A percentile compares a stretch with the other conserved stretches of the same genome.
These are phyloP conservation scores for Pseudomyrmex pallidus DNA, from an alignment of 1,140 invertebrate species.

Conservation along the genomic window DNA sequence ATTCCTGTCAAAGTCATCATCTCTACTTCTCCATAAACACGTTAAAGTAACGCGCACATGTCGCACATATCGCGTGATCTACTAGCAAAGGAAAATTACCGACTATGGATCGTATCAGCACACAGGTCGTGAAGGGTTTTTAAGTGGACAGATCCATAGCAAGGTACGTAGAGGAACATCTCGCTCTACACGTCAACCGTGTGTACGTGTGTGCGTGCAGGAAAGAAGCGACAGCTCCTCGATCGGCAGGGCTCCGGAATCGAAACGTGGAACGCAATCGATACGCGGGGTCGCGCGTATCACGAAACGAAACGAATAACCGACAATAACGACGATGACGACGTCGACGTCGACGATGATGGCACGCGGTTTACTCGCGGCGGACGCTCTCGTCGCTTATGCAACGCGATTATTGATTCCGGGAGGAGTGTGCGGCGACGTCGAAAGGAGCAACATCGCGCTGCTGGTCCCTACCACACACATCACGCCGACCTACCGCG, in stretches of 20 bases:
- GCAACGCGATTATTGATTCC: constrained; percentile 59
- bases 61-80: no score
- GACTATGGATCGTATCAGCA: neutral
- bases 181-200: neutral
- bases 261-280: constrained; percentile 25
- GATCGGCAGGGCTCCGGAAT: neutral
- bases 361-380: constrained; percentile 4
- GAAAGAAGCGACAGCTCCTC: neutral
- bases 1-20: no score
- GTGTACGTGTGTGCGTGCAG: neutral
- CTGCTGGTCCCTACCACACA: constrained; percentile 26
- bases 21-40: no score
- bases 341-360: neutral
- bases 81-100: neutral
- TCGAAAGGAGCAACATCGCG: constrained; percentile 59
- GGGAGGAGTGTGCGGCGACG: constrained; percentile 48
- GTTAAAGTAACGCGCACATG: no score
- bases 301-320: neutral
- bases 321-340: neutral
- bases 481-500: constrained; percentile 35
- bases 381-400: constrained; percentile 55
- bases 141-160: neutral
- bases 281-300: constrained; percentile 46
- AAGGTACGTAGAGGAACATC: neutral
- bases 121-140: neutral